Conservation (phyloP, 2,888 invertebrate species). For the Acrobasis suavella region DNA sequence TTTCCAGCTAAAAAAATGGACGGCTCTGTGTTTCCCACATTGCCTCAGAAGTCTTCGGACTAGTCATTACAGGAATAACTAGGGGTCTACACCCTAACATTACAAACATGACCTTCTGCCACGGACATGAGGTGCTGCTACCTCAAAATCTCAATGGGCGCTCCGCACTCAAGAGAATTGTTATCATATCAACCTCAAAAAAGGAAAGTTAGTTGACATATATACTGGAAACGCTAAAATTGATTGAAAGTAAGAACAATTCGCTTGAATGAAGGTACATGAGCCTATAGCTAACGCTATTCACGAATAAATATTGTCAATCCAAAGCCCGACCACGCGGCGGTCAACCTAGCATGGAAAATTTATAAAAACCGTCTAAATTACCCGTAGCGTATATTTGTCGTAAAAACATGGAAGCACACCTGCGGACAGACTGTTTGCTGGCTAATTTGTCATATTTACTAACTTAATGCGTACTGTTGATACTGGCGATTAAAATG, state of each 20-base stretch:
- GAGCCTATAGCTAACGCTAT: constrained; percentile 15
- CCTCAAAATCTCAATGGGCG: constrained; percentile 14
- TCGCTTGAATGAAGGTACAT: constrained; percentile 27
- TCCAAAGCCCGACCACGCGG: constrained; percentile 58
- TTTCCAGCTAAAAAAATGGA: constrained; percentile 46
- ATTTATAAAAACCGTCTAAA: constrained; percentile 69
- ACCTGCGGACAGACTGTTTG: constrained; percentile 79
- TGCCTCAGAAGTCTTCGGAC: constrained; percentile 33
- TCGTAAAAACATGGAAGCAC: constrained; percentile 81
- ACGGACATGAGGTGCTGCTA: constrained; percentile 26
- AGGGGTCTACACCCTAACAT: constrained; percentile 23
- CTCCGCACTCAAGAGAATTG: neutral
- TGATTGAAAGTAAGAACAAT: neutral
- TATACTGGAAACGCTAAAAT: neutral
- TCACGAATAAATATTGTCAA: constrained; percentile 60
- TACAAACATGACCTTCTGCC: constrained; percentile 21
- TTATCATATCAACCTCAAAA: neutral
- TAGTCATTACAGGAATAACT: constrained; percentile 21
- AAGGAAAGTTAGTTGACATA: constrained; percentile 31
- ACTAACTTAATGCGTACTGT: constrained; percentile 29
- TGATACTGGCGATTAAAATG: constrained; percentile 17
- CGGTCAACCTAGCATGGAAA: constrained; percentile 54
- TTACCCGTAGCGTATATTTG: constrained; percentile 56
- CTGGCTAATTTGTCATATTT: constrained; percentile 56
- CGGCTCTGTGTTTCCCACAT: constrained; percentile 49